phyloP scores from a whole-genome alignment of 2,797 vertebrate species.

The Sparidentex hasta region DNA sequence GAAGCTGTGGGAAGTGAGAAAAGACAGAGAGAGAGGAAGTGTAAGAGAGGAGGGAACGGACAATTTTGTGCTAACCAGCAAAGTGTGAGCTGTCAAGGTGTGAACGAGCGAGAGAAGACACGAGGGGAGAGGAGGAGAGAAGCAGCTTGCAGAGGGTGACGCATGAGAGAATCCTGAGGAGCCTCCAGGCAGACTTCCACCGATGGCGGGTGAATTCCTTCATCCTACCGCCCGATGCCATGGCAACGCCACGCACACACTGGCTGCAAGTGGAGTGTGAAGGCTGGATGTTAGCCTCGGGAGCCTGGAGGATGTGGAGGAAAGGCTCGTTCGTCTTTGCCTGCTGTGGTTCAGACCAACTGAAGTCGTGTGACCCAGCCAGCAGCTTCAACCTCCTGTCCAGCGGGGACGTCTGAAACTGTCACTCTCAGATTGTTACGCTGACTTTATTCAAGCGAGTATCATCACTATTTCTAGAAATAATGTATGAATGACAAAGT shows the following conservation, averaged over 20 bases:
- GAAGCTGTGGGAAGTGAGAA: neutral
- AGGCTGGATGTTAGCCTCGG: slow-evolving; percentile 4
- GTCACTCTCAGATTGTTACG: neutral
- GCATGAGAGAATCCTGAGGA: slow-evolving; percentile 60
- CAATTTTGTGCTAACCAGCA: slow-evolving; percentile 25
- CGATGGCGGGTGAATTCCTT: slow-evolving; percentile 37
- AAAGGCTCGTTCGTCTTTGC: neutral
- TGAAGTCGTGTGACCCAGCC: neutral
- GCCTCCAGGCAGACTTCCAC: slow-evolving; percentile 49
- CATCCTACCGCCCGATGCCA: slow-evolving; percentile 39
- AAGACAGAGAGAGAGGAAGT: neutral
- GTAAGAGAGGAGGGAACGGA: neutral
- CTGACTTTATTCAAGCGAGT: neutral
- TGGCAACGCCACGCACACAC: slow-evolving; percentile 42
- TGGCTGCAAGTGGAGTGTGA: slow-evolving; percentile 5
- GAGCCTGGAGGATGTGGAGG: neutral
- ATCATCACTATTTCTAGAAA: neutral
- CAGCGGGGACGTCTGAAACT: neutral
- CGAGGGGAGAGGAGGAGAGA: neutral
- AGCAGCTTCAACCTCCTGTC: neutral
- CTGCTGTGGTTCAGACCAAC: neutral
- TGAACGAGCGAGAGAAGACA: slow-evolving; percentile 13
- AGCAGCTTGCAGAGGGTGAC: slow-evolving; percentile 35
- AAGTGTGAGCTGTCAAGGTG: slow-evolving; percentile 28
- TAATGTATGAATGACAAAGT: neutral